These are phyloP conservation scores for Athrips mouffetella DNA, from an alignment of 2,888 invertebrate genomes.

Conservation along the genomic window DNA sequence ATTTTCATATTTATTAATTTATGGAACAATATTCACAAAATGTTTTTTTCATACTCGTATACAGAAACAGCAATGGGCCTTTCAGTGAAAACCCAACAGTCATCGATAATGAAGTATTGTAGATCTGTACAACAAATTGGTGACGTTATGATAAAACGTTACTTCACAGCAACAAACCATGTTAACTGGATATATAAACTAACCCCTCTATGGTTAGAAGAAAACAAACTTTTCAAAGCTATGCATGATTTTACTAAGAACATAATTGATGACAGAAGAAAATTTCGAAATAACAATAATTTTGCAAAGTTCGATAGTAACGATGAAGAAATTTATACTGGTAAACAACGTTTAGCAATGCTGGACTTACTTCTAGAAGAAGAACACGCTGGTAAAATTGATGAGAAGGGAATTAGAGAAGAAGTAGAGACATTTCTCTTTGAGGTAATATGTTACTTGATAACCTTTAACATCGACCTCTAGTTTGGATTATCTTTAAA, in stretches of 20 bases:
- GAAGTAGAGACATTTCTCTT: constrained; percentile 84
- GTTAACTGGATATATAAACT: constrained; percentile 4
- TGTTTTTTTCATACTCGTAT: no score
- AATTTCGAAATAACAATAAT: constrained; percentile 4
- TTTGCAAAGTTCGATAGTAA: neutral
- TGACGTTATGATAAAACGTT: constrained; percentile 6
- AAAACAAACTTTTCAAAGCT: constrained; percentile 42
- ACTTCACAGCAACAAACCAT: constrained; percentile 12
- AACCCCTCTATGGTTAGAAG: no score
- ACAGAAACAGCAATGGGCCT: constrained; percentile 73
- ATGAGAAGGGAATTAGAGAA: constrained; percentile 77
- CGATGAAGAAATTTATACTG: constrained; percentile 30
- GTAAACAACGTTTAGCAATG: constrained; percentile 73
- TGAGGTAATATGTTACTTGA: constrained; percentile 57
- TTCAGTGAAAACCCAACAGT: constrained; percentile 40
- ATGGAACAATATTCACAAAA: no score
- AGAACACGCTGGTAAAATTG: constrained; percentile 69
- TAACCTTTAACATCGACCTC: neutral
- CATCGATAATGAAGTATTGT: constrained; percentile 50
- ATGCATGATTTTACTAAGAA: constrained; percentile 64
- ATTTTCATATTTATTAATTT: no score
- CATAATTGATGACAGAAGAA: constrained; percentile 52
- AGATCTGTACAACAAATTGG: constrained; percentile 49
- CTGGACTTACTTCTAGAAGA: constrained; percentile 78
- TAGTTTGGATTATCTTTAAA: neutral